Percentiles rank a stretch among this genome's conserved stretches.
Conservation (phyloP, 2,113 vertebrate species). For the Zosterops borbonicus region DNA sequence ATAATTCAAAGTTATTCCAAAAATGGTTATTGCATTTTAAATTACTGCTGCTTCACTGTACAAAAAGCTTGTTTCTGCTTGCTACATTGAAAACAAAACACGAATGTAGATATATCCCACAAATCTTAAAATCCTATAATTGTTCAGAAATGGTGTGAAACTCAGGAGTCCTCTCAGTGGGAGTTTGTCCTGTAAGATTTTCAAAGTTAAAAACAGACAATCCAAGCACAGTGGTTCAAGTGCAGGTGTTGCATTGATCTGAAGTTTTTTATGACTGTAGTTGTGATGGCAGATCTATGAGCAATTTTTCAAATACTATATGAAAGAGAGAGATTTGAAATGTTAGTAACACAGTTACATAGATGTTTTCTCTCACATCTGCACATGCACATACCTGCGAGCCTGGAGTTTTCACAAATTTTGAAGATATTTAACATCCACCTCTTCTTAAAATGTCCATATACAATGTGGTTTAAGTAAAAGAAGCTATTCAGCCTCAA, state of each 20-base stretch:
- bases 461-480: neutral
- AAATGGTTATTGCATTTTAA: neutral
- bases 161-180: neutral
- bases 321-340: neutral
- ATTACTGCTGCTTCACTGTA: neutral
- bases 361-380: neutral
- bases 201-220: neutral
- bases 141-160: neutral
- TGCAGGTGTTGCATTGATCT: neutral
- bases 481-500: neutral
- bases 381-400: neutral
- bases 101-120: neutral
- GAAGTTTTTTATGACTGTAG: neutral
- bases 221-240: neutral
- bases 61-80: neutral
- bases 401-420: neutral
- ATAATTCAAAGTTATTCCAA: neutral
- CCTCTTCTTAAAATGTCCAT: neutral
- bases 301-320: neutral
- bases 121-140: neutral
- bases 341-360: neutral
- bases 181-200: neutral
- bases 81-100: neutral
- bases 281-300: neutral
- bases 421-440: neutral